Conservation (phyloP, 2,888 invertebrate species). For the Megalurothrips usitatus region DNA sequence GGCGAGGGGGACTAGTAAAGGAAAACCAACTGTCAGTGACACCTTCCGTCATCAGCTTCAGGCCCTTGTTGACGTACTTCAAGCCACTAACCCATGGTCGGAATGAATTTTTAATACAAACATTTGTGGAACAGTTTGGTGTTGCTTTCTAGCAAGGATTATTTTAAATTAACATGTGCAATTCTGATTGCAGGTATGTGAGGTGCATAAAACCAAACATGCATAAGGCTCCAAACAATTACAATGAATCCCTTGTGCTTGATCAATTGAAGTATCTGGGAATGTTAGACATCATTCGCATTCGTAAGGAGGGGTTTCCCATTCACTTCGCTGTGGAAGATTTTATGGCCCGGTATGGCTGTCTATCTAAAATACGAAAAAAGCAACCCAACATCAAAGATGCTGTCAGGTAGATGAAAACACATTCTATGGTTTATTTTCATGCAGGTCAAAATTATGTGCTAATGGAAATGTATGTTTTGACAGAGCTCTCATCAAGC, state of each 20-base stretch:
- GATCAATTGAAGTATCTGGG: constrained; percentile 87
- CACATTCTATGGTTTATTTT: constrained; percentile 27
- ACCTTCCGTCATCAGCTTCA: constrained; percentile 84
- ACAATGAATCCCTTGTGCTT: constrained; percentile 72
- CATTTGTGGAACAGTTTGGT: background rate
- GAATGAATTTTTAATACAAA: background rate
- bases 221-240: constrained; percentile 73
- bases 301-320: constrained; percentile 84
- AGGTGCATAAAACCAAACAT: constrained; percentile 90
- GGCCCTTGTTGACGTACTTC: constrained; percentile 81
- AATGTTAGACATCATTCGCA: constrained; percentile 89
- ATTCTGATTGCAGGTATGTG: constrained; percentile 62
- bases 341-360: constrained; percentile 72
- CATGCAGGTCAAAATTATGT: too few species aligned
- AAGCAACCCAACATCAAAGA: constrained; percentile 45
- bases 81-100: constrained; percentile 84
- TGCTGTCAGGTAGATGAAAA: constrained; percentile 43
- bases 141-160: constrained; percentile 18
- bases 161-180: constrained; percentile 30
- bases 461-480: background rate
- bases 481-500: constrained; percentile 53
- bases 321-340: constrained; percentile 74
- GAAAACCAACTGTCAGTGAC: constrained; percentile 84
- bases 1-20: constrained; percentile 81
- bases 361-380: constrained; percentile 52